phyloP scores from a whole-genome alignment of 1,140 invertebrate species.

The Bombus vancouverensis region DNA sequence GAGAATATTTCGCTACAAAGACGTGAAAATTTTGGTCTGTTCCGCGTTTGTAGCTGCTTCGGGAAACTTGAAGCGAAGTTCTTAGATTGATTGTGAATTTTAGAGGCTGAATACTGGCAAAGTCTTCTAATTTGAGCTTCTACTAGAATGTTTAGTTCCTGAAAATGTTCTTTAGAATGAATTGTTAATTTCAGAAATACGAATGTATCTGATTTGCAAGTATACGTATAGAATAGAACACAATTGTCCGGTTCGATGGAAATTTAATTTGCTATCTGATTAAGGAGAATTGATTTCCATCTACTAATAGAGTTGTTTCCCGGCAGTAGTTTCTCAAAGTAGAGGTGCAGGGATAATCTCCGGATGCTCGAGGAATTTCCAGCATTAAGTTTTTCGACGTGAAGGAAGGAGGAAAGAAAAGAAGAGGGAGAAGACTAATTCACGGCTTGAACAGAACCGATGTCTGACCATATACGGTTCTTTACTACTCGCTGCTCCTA shows the following conservation, averaged over 20 bases:
- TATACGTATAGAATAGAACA: background rate
- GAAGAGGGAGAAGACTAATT: background rate
- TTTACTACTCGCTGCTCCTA: background rate
- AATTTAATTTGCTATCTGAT: background rate
- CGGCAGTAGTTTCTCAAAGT: background rate
- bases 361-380: conserved; percentile 9
- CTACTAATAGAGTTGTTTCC: conserved; percentile 13
- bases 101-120: too few species aligned
- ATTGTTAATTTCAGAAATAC: background rate
- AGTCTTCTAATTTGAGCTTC: too few species aligned
- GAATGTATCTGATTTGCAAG: background rate
- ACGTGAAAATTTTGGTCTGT: too few species aligned
- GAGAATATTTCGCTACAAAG: too few species aligned
- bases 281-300: conserved; percentile 16
- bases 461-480: background rate
- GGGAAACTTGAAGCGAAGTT: too few species aligned
- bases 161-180: background rate
- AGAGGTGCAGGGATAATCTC: background rate
- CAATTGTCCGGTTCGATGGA: background rate
- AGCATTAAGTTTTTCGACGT: conserved; percentile 14
- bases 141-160: too few species aligned
- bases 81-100: too few species aligned
- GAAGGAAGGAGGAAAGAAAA: background rate
- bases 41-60: too few species aligned
- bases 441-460: background rate